Base-by-base conservation (phyloP, 2,797 vertebrate genomes). In the Scolopax rusticola region DNA sequence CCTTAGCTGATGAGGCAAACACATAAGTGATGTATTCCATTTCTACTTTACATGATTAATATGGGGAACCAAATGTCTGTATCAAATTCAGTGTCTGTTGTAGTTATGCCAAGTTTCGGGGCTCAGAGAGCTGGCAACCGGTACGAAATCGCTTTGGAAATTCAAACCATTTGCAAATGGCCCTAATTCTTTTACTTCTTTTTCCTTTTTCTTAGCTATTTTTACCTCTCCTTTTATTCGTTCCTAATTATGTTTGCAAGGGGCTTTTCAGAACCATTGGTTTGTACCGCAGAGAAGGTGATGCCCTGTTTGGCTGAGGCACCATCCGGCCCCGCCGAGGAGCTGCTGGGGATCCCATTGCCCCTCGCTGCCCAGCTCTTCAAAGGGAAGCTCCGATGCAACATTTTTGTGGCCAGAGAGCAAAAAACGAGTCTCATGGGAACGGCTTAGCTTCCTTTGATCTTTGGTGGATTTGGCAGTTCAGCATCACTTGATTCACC, bases 71-170 rank as follows among this genome's bases (percentile, higher is more conserved):
- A 97, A 97, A 97, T 86, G 97, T 94, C 90, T 97, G 95, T 98
- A 97, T 97, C 95, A 96, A 97, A 97, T 96, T 93, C 91, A 95
- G 95, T 77, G 91, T 95, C 96, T 97, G 88, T 86, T 97, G 97
- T 93, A 94, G 59, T 88, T 56, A 65, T 65, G 96, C 97, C 97
- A 98, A 78, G 33, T 79, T 91, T 85, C 94, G 90, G 92, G 84
- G 65, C 92, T 96, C 97, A 93, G 92, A 96, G 96, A 95, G 83
- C 97, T 98, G 97, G 96, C 97, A 97, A 94, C 84, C 92, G 90
- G 79, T 64, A 70, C 92, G 88, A 91, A n/a, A 67, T 94, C 82
- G 64, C 68, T 89, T 74, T 93, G 67, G 93, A 96, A 96, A 96
- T 81, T 40, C 30, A 84, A 93, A 68, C 89, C 92, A 75, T 73